A percentile compares a stretch with the other conserved stretches of the same genome.
phyloP scores from a whole-genome alignment of 1,140 invertebrate genomes.

The Eupeodes corollae region DNA sequence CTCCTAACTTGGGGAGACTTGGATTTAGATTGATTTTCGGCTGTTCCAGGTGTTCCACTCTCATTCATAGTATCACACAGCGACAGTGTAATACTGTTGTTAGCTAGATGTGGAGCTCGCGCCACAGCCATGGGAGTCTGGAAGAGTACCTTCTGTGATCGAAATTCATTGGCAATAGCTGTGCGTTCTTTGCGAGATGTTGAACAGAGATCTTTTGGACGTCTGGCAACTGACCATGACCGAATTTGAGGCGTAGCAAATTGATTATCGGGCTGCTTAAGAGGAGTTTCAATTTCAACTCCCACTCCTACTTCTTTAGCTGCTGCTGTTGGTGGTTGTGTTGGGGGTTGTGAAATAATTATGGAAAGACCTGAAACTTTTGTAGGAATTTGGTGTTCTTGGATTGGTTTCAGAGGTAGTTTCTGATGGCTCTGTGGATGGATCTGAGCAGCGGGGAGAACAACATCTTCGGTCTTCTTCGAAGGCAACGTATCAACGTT shows the following conservation, averaged over 20 bases:
- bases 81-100: constrained; percentile 25
- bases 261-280: constrained; percentile 11
- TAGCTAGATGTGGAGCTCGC: constrained; percentile 20
- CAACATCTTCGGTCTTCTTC: not conserved
- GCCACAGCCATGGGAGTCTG: constrained; percentile 29
- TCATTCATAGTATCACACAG: constrained; percentile 31
- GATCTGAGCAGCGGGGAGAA: not conserved
- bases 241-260: constrained; percentile 30
- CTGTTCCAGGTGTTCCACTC: constrained; percentile 13
- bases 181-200: constrained; percentile 12
- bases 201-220: constrained; percentile 8
- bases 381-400: constrained; percentile 10
- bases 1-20: not conserved
- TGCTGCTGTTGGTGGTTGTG: not conserved
- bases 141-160: constrained; percentile 33
- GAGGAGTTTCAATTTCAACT: constrained; percentile 3
- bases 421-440: constrained; percentile 6
- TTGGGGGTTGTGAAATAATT: not conserved
- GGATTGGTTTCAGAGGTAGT: constrained; percentile 10
- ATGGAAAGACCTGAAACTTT: not conserved
- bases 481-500: constrained; percentile 3
- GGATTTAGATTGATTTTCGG: constrained; percentile 6
- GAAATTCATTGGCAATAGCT: constrained; percentile 24
- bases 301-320: not conserved
- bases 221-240: constrained; percentile 6